Evolutionary conservation across 2,797 vertebrate species (phyloP), one percentile per base, ranked within the genome.

Genomic region (Cygnus olor): DNA sequence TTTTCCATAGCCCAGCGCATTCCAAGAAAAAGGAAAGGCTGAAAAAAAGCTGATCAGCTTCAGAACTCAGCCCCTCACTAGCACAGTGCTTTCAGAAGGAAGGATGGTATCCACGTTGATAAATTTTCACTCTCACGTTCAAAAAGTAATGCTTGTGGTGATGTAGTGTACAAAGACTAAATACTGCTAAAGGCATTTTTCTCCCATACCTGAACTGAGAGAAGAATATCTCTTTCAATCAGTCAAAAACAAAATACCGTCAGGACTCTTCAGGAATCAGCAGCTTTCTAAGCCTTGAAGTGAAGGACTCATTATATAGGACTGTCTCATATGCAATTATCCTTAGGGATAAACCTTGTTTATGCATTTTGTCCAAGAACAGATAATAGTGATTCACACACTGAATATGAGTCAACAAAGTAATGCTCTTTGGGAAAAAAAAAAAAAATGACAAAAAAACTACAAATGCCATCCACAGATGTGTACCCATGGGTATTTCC

Each of bases 281-380:
- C 77, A 76, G 8, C 1, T 42, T 84, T 89, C 32, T 61, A 76
- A 80, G 60, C 28, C 66, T 85, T 64, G 20, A 73, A 88, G 61
- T 54, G 12, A 66, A 92, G 79, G 93, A 25, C 10, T 76, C 64
- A 47, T 40, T 77, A 87, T 87, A 87, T 85, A 95, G 86, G n/a
- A 74, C 66, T 73, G 74, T 82, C 15, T 93, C 56, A 57, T 68
- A 87, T 82, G 90, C 82, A 81, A 89, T 90, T 90, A 92, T 87
- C 47, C 79, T 89, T 74, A 85, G 64, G 94, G 95, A 95, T 93
- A 95, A 95, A 85, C 9, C 15, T 77, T 95, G 91, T 92, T 96
- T 96, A 92, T 87, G 4, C 66, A 34, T 88, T 96, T 91, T 91
- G 76, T 95, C 92, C 91, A 93, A 90, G 86, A 93, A 93, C 74